A percentile compares a stretch with the other conserved stretches of the same genome.
These are phyloP conservation scores for Catharus minimus DNA, from an alignment of 2,113 vertebrate genomes.

Conservation along the genomic window DNA sequence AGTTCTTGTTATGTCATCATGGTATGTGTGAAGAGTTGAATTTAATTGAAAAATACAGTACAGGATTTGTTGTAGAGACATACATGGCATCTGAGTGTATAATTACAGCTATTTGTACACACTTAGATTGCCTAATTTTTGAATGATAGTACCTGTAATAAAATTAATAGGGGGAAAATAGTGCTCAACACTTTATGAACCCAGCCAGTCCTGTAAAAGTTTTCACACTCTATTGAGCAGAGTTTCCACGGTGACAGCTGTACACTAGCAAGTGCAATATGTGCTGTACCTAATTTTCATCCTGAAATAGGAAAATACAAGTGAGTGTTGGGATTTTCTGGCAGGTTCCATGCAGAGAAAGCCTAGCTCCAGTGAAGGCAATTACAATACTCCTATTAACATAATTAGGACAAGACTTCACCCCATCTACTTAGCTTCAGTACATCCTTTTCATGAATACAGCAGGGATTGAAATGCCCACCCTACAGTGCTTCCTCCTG, in stretches of 20 bases:
- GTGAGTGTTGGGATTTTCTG: constrained; percentile 20
- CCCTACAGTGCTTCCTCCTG: background rate
- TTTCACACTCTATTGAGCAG: constrained; percentile 34
- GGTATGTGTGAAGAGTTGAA: background rate
- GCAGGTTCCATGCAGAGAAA: background rate
- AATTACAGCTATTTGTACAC: constrained; percentile 25
- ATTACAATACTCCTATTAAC: background rate
- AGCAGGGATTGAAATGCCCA: background rate
- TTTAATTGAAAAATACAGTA: constrained; percentile 7
- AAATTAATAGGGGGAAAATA: constrained; percentile 22
- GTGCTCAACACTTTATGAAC: background rate
- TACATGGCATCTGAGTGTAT: background rate
- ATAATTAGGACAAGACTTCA: constrained; percentile 13
- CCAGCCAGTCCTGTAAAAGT: constrained; percentile 25
- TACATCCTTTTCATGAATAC: background rate
- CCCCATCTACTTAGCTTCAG: background rate
- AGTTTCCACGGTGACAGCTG: constrained; percentile 27
- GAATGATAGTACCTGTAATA: background rate
- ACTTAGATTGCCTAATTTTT: background rate
- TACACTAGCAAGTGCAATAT: constrained; percentile 13
- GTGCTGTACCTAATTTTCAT: constrained; percentile 8
- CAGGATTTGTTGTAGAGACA: background rate
- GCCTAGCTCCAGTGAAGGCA: background rate
- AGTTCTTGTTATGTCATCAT: background rate
- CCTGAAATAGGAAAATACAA: constrained; percentile 33